Conservation (phyloP, 1,140 invertebrate genomes). For the Achatina immaculata region DNA sequence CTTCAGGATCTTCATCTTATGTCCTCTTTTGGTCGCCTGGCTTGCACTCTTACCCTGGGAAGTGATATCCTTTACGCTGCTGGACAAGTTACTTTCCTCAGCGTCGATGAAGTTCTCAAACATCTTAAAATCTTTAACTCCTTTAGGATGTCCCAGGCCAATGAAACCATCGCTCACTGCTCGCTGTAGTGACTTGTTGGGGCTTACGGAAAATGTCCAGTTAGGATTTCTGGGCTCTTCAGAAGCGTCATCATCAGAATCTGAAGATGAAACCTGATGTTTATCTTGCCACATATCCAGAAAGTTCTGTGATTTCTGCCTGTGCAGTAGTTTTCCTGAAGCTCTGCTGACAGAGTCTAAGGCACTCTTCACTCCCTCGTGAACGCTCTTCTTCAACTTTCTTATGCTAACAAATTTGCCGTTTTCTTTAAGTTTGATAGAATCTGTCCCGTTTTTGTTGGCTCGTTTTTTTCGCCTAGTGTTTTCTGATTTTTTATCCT, state of each 20-base stretch:
- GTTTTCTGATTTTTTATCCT: conserved; percentile 19
- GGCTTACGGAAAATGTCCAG: conserved; percentile 6
- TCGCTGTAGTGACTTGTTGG: background rate
- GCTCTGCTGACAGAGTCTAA: conserved; percentile 66
- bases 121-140: conserved; percentile 34
- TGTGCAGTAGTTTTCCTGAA: conserved; percentile 55
- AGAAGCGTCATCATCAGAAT: background rate
- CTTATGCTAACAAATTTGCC: conserved; percentile 60
- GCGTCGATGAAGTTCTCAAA: conserved; percentile 46
- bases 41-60: background rate
- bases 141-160: conserved; percentile 2
- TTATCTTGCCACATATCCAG: conserved; percentile 3
- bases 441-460: background rate
- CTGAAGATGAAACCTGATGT: background rate
- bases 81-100: conserved; percentile 40
- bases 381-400: conserved; percentile 60
- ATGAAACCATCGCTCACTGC: background rate
- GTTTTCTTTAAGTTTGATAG: conserved; percentile 47
- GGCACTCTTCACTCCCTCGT: conserved; percentile 58
- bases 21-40: conserved; percentile 7
- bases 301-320: conserved; percentile 41
- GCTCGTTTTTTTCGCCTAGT: conserved; percentile 19
- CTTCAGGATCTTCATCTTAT: conserved; percentile 47
- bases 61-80: conserved; percentile 41
- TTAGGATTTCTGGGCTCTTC: background rate